These are phyloP conservation scores for Linurgus olivaceus DNA, from an alignment of 2,797 vertebrate species.

Conservation along the genomic window DNA sequence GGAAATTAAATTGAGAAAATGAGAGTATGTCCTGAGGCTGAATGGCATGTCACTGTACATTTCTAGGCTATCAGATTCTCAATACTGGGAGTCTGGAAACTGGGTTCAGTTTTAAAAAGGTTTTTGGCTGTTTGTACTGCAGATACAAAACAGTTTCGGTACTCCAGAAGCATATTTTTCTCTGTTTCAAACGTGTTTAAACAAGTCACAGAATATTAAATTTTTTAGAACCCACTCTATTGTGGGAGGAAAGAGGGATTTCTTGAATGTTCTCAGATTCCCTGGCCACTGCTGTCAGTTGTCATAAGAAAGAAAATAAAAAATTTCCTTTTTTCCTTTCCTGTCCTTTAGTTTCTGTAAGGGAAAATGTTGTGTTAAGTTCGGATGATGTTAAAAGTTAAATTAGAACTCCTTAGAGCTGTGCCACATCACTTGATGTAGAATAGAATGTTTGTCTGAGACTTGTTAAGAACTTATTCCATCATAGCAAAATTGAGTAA, in stretches of 20 bases:
- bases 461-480: not conserved
- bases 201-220: not conserved
- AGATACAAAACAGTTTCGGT: not conserved
- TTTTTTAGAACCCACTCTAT: not conserved
- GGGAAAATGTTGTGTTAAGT: not conserved
- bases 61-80: not conserved
- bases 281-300: not conserved
- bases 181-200: not conserved
- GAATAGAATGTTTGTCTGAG: not conserved
- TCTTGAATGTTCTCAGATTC: not conserved
- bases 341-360: not conserved
- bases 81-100: not conserved
- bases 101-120: not conserved
- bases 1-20: not conserved
- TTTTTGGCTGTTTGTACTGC: not conserved
- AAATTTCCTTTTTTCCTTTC: rapidly evolving
- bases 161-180: not conserved
- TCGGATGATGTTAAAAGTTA: not conserved
- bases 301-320: not conserved
- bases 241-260: not conserved
- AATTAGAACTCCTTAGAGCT: not conserved
- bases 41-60: not conserved
- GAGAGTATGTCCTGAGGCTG: not conserved
- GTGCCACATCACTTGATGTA: not conserved
- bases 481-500: not conserved